Evolutionary conservation across 2,888 invertebrate genomes (phyloP).

Genomic region (Drosophila antonietae): DNA sequence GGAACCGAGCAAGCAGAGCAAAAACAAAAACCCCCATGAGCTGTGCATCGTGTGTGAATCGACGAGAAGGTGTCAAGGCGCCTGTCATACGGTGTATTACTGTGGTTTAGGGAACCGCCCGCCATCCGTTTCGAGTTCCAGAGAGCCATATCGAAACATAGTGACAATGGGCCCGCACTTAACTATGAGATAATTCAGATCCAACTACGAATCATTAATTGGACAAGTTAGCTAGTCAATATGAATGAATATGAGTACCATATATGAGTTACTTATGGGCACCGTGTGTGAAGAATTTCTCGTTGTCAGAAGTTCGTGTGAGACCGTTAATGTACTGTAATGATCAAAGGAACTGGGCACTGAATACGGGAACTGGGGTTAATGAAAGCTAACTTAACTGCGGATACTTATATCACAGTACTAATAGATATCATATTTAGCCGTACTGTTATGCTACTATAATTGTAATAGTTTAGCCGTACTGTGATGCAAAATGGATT

Average conservation of each 20-base stretch:
- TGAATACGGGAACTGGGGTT: not conserved
- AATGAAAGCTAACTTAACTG: not conserved
- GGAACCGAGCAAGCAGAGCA: not conserved
- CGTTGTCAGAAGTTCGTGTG: not conserved
- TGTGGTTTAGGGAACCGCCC: not conserved
- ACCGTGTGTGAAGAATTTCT: not conserved
- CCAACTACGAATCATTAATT: constrained; percentile 6
- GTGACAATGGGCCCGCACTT: constrained; percentile 20
- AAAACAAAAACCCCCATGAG: constrained; percentile 31
- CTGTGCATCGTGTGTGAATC: constrained; percentile 32
- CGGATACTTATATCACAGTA: not conserved
- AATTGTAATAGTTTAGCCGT: too few relatives aligned
- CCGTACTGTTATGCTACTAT: too few relatives aligned
- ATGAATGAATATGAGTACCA: too few relatives aligned
- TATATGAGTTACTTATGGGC: not conserved
- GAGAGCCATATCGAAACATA: not conserved
- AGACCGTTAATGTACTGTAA: not conserved
- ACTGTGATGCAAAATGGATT: too few relatives aligned
- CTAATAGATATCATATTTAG: not conserved
- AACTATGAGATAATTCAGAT: constrained; percentile 11
- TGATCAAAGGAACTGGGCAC: not conserved
- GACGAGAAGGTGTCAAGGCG: constrained; percentile 47
- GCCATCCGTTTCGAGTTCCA: not conserved
- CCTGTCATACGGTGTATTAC: not conserved
- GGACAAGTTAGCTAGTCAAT: constrained; percentile 12